A percentile compares a stretch with the other conserved stretches of the same genome.
These are phyloP conservation scores for Diarsia rubi DNA, from an alignment of 2,888 invertebrate genomes.

Conservation along the genomic window DNA sequence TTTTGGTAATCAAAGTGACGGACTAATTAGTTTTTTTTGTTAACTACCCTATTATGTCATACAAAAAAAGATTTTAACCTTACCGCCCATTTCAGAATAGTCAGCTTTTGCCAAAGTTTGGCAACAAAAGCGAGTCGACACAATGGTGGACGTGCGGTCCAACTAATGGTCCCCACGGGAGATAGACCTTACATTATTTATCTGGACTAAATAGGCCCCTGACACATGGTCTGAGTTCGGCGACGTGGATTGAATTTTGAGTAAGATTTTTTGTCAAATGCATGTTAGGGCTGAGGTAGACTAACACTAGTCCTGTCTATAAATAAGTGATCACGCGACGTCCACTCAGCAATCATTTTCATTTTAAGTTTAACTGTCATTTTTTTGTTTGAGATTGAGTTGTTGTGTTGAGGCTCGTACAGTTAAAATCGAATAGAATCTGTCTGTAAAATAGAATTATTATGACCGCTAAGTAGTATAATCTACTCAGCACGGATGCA, in stretches of 20 bases:
- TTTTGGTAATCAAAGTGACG: no score
- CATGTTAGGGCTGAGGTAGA: background rate
- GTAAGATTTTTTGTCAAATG: background rate
- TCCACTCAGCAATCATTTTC: no score
- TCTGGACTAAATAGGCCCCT: conserved; percentile 41
- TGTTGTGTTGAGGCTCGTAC: no score
- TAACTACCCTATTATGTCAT: no score
- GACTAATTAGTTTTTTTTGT: no score
- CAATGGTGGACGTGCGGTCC: conserved; percentile 64
- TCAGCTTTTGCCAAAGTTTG: conserved; percentile 41
- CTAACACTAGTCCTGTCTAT: background rate
- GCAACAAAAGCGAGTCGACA: conserved; percentile 51
- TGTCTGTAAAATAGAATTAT: no score
- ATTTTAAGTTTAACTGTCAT: no score
- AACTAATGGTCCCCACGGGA: conserved; percentile 50
- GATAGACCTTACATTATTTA: conserved; percentile 53
- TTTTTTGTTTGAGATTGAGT: no score
- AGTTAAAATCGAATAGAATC: no score
- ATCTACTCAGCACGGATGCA: no score
- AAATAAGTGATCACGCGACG: background rate
- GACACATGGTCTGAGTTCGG: conserved; percentile 19
- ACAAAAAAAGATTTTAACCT: conserved; percentile 20
- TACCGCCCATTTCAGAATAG: conserved; percentile 21
- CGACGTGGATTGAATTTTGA: conserved; percentile 31
- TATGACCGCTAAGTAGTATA: no score